Conservation (phyloP, 2,888 invertebrate genomes). For the Sinohyriopsis cumingii region DNA sequence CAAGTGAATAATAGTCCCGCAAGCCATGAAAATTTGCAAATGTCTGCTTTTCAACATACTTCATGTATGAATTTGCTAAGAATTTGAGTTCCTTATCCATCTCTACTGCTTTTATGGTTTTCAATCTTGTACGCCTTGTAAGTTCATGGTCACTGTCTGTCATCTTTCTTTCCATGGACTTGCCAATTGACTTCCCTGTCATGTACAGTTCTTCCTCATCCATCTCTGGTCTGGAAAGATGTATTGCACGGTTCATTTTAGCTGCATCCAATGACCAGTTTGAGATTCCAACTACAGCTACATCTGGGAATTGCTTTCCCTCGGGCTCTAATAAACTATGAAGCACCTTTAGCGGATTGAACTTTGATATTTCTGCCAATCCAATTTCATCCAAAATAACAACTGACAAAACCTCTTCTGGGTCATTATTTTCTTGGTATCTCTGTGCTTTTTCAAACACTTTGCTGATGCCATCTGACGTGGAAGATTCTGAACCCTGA, state of each 20-base stretch:
- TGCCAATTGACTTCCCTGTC: constrained; percentile 42
- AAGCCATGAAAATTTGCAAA: constrained; percentile 22
- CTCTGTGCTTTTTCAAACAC: constrained; percentile 53
- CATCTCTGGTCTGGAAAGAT: constrained; percentile 54
- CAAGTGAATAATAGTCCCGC: constrained; percentile 28
- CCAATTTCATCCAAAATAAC: constrained; percentile 61
- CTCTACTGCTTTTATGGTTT: too few species aligned
- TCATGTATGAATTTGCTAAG: constrained; percentile 13
- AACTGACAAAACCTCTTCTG: constrained; percentile 44
- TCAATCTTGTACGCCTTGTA: too few species aligned
- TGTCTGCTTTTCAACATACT: constrained; percentile 4
- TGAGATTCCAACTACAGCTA: constrained; percentile 56
- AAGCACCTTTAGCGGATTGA: constrained; percentile 57
- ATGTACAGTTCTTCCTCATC: constrained; percentile 44
- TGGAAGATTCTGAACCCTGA: constrained; percentile 56
- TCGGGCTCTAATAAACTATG: constrained; percentile 54
- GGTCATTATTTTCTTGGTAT: constrained; percentile 37
- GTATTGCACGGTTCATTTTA: constrained; percentile 62
- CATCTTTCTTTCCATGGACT: constrained; percentile 28
- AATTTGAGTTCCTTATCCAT: too few species aligned
- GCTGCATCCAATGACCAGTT: constrained; percentile 60
- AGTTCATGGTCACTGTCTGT: too few species aligned
- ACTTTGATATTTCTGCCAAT: constrained; percentile 54
- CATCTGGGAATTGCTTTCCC: constrained; percentile 36
- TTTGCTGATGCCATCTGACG: constrained; percentile 56